Base-by-base conservation (phyloP, 2,888 invertebrate species). In the Epinotia bilunana region DNA sequence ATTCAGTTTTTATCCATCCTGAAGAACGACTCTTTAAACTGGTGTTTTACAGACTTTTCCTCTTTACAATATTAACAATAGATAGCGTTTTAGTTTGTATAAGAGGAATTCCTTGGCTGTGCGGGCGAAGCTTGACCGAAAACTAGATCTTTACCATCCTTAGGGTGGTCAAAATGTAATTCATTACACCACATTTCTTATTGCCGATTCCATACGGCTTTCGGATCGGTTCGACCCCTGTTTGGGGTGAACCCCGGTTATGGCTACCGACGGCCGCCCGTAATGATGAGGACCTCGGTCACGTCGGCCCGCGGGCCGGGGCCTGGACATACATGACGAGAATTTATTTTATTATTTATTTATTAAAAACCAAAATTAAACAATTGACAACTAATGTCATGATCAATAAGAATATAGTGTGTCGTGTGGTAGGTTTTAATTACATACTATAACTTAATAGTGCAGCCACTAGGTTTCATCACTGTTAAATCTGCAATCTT, bases 131-230 rank as follows among this genome's bases (percentile, higher is more conserved):
- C 53, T 6, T 5, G 49, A 3, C 6, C 53, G 2, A n/a, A 53
- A 53, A n/a, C 53, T 53, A 53, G 53, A 53, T 6, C n/a, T n/a
- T 16, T n/a, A 7, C 53, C n/a, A n/a, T 53, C n/a, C 28, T 13
- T 18, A n/a, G 28, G 53, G 23, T n/a, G n/a, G 33, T 16, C n/a
- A 28, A 13, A 64, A 65, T 65, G 33, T 65, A 55, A 65, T 65
- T 33, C 33, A 65, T 49, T 49, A 13, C 13, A 46, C 23, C 18
- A 46, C 28, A 46, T 65, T 65, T 28, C 65, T 6, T 18, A 53
- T 53, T 33, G 53, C 18, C 53, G 65, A 53, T 53, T 33, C 33
- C 49, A 23, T 65, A 53, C 18, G 53, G 53, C 18, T 49, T 49
- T 11, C 16, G 3, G 16, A 49, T 49, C 49, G 64, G 23, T n/a